Evolutionary conservation across 2,113 vertebrate species (phyloP).

Genomic region (Microtus richardsoni): DNA sequence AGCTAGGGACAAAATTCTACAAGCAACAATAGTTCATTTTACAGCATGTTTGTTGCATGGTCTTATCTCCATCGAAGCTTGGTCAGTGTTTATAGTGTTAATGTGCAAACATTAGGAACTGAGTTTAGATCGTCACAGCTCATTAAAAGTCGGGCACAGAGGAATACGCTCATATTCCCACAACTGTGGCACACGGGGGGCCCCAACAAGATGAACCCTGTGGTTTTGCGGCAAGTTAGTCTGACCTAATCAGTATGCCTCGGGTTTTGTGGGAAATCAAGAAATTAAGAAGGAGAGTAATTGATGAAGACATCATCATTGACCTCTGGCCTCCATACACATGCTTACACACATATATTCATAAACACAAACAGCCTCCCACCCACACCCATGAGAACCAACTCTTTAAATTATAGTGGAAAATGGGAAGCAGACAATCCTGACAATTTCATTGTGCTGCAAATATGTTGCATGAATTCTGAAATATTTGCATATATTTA

Average conservation of each 20-base stretch:
- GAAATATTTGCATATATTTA: background rate
- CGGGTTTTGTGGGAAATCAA: background rate
- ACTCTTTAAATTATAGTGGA: background rate
- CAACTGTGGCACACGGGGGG: background rate
- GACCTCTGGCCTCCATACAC: background rate
- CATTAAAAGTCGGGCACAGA: background rate
- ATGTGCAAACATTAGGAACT: background rate
- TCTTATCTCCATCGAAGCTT: background rate
- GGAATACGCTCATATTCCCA: background rate
- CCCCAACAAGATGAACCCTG: fast-evolving
- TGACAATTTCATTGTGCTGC: background rate
- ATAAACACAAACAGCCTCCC: background rate
- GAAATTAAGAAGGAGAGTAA: no score
- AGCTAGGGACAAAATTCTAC: background rate
- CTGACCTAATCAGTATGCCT: no score
- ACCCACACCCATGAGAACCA: background rate
- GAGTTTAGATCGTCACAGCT: background rate
- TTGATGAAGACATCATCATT: background rate
- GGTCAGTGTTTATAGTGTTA: background rate
- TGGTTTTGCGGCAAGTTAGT: background rate
- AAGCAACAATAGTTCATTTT: background rate
- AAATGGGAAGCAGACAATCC: background rate
- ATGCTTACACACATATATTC: background rate
- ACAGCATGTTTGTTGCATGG: background rate
- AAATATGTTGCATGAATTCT: background rate